These are phyloP conservation scores for Notamacropus eugenii DNA, from an alignment of 2,797 vertebrate genomes.

Conservation along the genomic window DNA sequence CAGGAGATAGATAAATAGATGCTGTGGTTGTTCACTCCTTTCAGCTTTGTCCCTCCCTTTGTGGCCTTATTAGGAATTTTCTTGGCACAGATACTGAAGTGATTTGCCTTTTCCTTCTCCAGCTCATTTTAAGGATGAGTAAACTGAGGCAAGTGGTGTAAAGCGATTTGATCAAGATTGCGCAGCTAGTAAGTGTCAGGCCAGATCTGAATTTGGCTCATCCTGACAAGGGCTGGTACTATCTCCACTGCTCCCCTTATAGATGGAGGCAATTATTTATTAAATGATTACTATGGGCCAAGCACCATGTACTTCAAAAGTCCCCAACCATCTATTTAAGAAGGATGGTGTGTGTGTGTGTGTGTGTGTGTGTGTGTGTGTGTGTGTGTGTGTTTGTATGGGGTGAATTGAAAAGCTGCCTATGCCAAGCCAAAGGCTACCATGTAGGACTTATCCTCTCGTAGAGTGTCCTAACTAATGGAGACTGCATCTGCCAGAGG, in stretches of 20 bases:
- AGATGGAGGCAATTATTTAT: not conserved
- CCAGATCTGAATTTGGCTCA: no score
- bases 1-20: not conserved
- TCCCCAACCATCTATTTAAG: not conserved
- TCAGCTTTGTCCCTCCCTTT: not conserved
- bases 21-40: not conserved
- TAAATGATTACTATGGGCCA: not conserved
- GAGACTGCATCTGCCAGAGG: no score
- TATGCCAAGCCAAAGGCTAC: not conserved
- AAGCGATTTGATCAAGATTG: not conserved
- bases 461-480: no score
- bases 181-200: no score
- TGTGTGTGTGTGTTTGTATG: no score
- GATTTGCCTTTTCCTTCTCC: not conserved
- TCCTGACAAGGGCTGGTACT: no score
- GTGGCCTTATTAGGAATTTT: not conserved
- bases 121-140: not conserved
- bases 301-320: not conserved
- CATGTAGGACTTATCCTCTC: no score
- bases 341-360: not conserved
- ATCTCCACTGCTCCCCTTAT: no score
- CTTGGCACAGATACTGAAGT: no score
- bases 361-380: no score
- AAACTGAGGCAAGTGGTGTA: not conserved
- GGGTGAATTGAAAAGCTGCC: not conserved